Evolutionary conservation across 2,113 vertebrate genomes (phyloP), one percentile per base, ranked within the genome.

Genomic region (Phainopepla nitens): DNA sequence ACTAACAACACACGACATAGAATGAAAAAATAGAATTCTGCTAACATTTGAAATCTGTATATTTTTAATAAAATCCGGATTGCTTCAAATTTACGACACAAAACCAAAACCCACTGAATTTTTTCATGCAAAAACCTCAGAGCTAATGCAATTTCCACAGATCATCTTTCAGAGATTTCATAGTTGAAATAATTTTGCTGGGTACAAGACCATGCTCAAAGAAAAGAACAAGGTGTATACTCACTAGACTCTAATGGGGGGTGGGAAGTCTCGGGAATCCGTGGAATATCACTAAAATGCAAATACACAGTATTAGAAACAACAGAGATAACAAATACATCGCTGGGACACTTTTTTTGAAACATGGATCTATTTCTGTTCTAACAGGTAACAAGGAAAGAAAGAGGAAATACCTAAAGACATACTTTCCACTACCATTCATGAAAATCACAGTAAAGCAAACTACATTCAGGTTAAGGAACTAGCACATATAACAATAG

Each of bases 241-340:
- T 98, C 98, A 99, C 99, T 99, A 61, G 99, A 99, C 94, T 99
- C 99, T 97, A 99, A 96, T 20, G 99, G 99, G 97, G 99, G 99
- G 84, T 99, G 99, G 76, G 99, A 99, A 77, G 98, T 99, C 97
- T 99, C 99, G 7, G 99, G 99, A 97, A 99, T 99, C 98, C 99
- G 98, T 93, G 99, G 99, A 97, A 98, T 99, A 96, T 99, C 99
- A 97, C 99, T 99, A 98, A 97, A 98, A 98, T 5, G n/a, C 79
- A 95, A 76, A 97, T 15, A 93, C 5, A 70, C 0, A 92, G 61
- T 22, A 82, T 95, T 86, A 97, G 88, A 88, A 80, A 92, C 14
- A 87, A 65, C 1, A 6, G 25, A 90, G 29, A 62, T 0, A 2
- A 93, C 10, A 77, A 77, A 68, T 8, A 79, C 0, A 1, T 47